Conservation (phyloP, 2,113 vertebrate species). For the Solea solea region DNA sequence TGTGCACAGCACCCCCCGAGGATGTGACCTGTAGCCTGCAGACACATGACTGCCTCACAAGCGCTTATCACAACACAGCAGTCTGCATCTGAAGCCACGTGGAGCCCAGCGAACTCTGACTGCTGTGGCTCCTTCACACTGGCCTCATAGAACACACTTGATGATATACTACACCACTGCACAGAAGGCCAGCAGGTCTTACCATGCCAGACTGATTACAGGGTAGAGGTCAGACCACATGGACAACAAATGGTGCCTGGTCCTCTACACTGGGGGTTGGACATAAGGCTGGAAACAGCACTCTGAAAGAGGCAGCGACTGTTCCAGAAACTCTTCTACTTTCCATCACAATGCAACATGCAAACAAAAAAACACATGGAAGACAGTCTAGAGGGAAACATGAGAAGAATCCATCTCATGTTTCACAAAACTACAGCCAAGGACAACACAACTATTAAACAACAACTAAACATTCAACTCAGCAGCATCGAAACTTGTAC, state of each 20-base stretch:
- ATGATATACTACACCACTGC: slow-evolving; percentile 70
- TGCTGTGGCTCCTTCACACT: slow-evolving; percentile 51
- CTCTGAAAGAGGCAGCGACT: slow-evolving; percentile 46
- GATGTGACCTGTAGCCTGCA: slow-evolving; percentile 77
- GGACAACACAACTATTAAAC: slow-evolving; percentile 26
- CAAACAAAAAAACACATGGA: slow-evolving; percentile 14
- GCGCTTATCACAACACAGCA: slow-evolving; percentile 77
- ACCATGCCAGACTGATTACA: slow-evolving; percentile 75
- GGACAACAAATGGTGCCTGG: slow-evolving; percentile 73
- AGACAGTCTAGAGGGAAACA: slow-evolving; percentile 11
- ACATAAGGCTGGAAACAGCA: slow-evolving; percentile 41
- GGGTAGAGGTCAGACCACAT: slow-evolving; percentile 75
- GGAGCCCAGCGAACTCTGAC: slow-evolving; percentile 69
- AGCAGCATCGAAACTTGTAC: slow-evolving; percentile 50
- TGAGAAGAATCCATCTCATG: slow-evolving; percentile 17
- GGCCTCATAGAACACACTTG: slow-evolving; percentile 64
- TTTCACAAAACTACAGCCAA: slow-evolving; percentile 24
- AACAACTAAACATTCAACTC: slow-evolving; percentile 53
- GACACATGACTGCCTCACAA: slow-evolving; percentile 73
- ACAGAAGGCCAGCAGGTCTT: slow-evolving; percentile 66
- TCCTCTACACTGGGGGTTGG: slow-evolving; percentile 61
- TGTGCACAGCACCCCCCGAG: slow-evolving; percentile 76
- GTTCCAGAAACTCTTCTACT: slow-evolving; percentile 33
- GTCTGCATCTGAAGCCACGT: slow-evolving; percentile 74
- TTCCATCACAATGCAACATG: slow-evolving; percentile 9